Conservation (phyloP, 1,140 invertebrate species). For the Helicoverpa zea region DNA sequence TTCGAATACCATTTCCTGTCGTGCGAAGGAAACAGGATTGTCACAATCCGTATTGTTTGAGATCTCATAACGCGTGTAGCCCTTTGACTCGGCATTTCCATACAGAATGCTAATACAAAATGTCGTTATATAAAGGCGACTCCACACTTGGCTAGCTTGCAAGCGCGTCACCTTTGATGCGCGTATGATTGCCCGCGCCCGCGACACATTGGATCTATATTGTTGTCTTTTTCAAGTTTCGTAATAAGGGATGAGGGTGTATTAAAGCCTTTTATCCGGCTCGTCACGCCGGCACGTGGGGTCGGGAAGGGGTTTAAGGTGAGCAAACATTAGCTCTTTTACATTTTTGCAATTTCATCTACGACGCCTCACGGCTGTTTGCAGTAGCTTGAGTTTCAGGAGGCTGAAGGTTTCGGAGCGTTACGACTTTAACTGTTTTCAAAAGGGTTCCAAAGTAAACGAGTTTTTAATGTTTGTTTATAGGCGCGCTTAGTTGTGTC, state of each 20-base stretch:
- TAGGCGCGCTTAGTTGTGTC: conserved; percentile 54
- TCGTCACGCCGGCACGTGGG: conserved; percentile 83
- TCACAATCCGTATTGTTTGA: conserved; percentile 84
- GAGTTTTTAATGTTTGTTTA: conserved; percentile 74
- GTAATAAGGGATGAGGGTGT: conserved; percentile 87
- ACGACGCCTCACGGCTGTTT: conserved; percentile 81
- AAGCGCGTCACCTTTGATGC: conserved; percentile 82
- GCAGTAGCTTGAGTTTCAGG: conserved; percentile 67
- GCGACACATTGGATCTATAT: conserved; percentile 86
- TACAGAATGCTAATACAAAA: conserved; percentile 74
- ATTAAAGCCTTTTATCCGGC: conserved; percentile 87
- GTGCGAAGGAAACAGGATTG: conserved; percentile 80
- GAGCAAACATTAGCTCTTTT: conserved; percentile 87
- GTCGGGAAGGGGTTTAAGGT: conserved; percentile 86
- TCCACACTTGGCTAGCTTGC: conserved; percentile 81
- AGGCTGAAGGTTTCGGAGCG: conserved; percentile 67
- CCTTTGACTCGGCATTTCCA: conserved; percentile 83
- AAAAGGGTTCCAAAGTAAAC: conserved; percentile 76
- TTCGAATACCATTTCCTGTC: conserved; percentile 81
- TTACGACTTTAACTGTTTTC: conserved; percentile 74
- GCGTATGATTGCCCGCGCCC: conserved; percentile 85
- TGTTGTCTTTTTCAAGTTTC: conserved; percentile 87
- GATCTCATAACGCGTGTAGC: conserved; percentile 84
- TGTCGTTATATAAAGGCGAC: conserved; percentile 73
- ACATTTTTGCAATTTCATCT: conserved; percentile 86